Conservation (phyloP, 2,888 invertebrate species). For the Cheilosia vulpina region DNA sequence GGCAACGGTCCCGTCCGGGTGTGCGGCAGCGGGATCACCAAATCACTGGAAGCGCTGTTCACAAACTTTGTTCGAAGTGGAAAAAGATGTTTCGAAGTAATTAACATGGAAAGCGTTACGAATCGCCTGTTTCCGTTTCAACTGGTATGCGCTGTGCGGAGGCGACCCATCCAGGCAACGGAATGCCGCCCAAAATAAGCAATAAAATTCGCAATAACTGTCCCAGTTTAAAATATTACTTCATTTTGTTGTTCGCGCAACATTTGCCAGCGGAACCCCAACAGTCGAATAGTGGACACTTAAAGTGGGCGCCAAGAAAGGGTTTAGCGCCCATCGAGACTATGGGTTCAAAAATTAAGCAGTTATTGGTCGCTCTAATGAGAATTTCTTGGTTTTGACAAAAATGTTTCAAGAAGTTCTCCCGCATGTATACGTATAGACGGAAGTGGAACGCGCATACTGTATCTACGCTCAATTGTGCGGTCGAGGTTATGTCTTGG, state of each 20-base stretch:
- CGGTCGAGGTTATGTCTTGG: conserved; percentile 61
- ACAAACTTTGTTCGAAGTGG: conserved; percentile 36
- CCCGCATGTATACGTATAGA: background rate
- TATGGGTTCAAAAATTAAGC: conserved; percentile 79
- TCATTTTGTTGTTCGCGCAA: conserved; percentile 70
- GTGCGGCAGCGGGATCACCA: conserved; percentile 4
- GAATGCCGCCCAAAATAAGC: conserved; percentile 69
- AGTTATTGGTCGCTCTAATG: conserved; percentile 83
- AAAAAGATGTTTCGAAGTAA: conserved; percentile 76
- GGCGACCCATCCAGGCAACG: conserved; percentile 14
- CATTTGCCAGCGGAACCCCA: conserved; percentile 56
- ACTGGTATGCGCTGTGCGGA: conserved; percentile 26
- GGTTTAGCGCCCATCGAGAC: conserved; percentile 21
- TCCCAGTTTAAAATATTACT: conserved; percentile 74
- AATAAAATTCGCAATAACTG: conserved; percentile 75
- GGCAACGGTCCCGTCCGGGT: no score
- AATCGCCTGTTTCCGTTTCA: conserved; percentile 57
- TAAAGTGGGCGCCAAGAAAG: conserved; percentile 11
- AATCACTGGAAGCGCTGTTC: conserved; percentile 61
- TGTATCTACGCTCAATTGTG: conserved; percentile 40
- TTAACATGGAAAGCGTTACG: conserved; percentile 76
- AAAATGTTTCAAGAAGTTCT: conserved; percentile 59
- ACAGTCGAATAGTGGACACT: conserved; percentile 50
- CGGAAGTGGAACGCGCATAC: background rate
- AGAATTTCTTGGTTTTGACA: conserved; percentile 79